Evolutionary conservation across 2,888 invertebrate species (phyloP).

Genomic region (Galeruca laticollis): DNA sequence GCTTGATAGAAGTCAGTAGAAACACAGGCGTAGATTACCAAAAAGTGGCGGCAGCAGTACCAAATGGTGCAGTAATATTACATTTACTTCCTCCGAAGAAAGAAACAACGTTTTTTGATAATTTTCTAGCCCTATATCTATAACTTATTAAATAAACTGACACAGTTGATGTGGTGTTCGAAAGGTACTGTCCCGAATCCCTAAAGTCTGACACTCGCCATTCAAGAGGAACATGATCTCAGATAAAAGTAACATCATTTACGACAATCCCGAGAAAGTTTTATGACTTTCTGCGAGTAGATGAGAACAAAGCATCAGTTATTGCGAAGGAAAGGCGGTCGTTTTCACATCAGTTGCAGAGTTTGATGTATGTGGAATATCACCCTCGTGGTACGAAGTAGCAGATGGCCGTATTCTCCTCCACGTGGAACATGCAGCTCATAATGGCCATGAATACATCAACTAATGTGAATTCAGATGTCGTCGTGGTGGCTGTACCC

Average conservation of each 20-base stretch:
- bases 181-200: conserved; percentile 21
- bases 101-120: conserved; percentile 10
- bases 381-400: conserved; percentile 29
- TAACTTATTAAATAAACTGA: conserved; percentile 20
- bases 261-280: conserved; percentile 19
- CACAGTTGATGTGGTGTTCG: conserved; percentile 22
- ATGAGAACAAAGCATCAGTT: conserved; percentile 14
- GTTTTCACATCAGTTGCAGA: conserved; percentile 18
- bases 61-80: too few relatives aligned
- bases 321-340: conserved; percentile 27
- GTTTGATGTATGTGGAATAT: conserved; percentile 20
- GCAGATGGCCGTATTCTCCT: conserved; percentile 29
- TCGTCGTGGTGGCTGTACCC: conserved; percentile 23
- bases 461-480: conserved; percentile 22
- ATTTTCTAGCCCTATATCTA: conserved; percentile 10
- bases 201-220: conserved; percentile 25
- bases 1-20: too few relatives aligned
- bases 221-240: conserved; percentile 12
- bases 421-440: conserved; percentile 27
- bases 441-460: conserved; percentile 25
- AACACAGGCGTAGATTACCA: too few relatives aligned
- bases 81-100: conserved; percentile 7
- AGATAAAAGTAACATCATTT: conserved; percentile 18
- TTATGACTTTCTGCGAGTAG: not conserved
- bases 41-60: too few relatives aligned